Evolutionary conservation across 1,140 invertebrate genomes (phyloP), one percentile per base, ranked within the genome.

Genomic region (Pseudomyrmex concolor): DNA sequence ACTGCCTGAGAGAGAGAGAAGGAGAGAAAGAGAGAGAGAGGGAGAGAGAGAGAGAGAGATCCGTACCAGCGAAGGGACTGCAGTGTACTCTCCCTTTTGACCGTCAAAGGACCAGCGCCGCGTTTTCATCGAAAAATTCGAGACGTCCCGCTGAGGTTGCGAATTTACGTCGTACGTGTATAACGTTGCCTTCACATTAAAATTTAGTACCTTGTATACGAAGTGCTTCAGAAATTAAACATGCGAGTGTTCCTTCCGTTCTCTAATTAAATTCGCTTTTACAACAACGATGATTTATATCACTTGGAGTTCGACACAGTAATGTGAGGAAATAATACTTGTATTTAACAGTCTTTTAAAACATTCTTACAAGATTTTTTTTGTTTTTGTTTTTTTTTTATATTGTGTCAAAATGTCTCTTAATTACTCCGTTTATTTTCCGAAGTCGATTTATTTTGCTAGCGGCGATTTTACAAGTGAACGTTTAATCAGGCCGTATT

Each of bases 51-150:
- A 34, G 34, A 34, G 5, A 34, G 34, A 34, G 34, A 34, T 2
- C 57, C 81, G 71, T 48, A 63, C 63, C 84, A 86, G 66, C 34
- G 34, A 86, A 87, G 76, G 85, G 80, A 76, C 64, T 55, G 22
- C 73, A 72, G 34, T 34, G 34, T 34, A 34, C 34, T 34, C 57
- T 70, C 78, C 76, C 73, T 80, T 78, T 86, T 72, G 45, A 51
- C 34, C 84, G 22, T 86, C 84, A 86, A 87, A 86, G 77, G 64
- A 78, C 72, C 57, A 34, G 60, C 83, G 19, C 78, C 60, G 55
- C 54, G 63, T 57, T 54, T 50, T 64, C 19, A 67, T 34, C 80
- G 72, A 87, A 87, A 87, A 87, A 84, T 78, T 86, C 25, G 48
- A 59, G 25, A 51, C 12, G 54, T 50, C 17, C 63, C 9, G 19